Conservation (phyloP, 2,113 vertebrate genomes). For the Dryoscopus gambensis region DNA sequence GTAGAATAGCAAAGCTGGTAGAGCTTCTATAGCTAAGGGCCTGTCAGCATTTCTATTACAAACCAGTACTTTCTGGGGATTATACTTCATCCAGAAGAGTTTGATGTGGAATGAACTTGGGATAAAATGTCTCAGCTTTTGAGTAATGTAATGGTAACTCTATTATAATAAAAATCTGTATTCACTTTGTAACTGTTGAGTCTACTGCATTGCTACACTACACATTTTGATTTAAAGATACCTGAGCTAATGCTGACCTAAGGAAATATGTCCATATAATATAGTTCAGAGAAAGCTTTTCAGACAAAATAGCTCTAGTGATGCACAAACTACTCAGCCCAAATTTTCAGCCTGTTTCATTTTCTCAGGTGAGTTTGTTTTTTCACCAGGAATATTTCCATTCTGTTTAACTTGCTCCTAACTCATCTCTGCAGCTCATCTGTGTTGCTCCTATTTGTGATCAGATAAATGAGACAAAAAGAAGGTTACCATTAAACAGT, state of each 20-base stretch:
- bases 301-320: background rate
- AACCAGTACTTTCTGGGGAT: constrained; percentile 47
- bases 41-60: constrained; percentile 18
- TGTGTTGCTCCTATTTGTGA: background rate
- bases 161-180: background rate
- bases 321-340: background rate
- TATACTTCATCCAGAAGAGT: constrained; percentile 7
- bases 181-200: background rate
- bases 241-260: background rate
- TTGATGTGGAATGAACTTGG: constrained; percentile 45
- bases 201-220: background rate
- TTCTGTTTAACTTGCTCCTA: background rate
- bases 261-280: background rate
- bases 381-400: background rate
- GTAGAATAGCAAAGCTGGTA: constrained; percentile 34
- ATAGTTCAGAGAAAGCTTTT: background rate
- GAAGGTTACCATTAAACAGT: background rate
- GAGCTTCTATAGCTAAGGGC: constrained; percentile 1
- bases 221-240: background rate
- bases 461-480: background rate
- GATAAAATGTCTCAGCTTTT: constrained; percentile 10
- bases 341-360: background rate
- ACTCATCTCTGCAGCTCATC: background rate
- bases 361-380: background rate
- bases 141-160: constrained; percentile 7